Conservation (phyloP, 2,888 invertebrate species). For the Seira ritae region DNA sequence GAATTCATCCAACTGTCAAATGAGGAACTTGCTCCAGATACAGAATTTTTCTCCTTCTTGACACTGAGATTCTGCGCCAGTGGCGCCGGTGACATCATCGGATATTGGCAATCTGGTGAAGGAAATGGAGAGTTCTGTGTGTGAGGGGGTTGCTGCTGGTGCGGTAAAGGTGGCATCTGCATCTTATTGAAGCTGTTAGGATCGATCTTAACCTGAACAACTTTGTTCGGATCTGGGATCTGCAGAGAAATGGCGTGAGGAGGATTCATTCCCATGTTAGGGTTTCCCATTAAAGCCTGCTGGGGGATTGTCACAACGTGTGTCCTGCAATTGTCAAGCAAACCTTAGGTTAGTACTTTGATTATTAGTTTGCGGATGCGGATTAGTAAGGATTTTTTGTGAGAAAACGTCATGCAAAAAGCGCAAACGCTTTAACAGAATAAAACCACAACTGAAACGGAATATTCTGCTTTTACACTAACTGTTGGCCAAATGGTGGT, state of each 20-base stretch:
- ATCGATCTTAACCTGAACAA: conserved; percentile 33
- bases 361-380: no score
- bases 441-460: background rate
- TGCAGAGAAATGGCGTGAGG: conserved; percentile 49
- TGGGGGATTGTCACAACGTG: conserved; percentile 34
- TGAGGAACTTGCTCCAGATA: conserved; percentile 24
- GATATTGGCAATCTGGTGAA: conserved; percentile 41
- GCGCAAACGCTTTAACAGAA: no score
- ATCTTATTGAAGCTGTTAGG: conserved; percentile 44
- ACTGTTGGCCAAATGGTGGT: conserved; percentile 37
- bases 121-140: conserved; percentile 32
- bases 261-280: conserved; percentile 38
- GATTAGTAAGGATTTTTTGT: no score
- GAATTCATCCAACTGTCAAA: conserved; percentile 22
- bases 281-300: conserved; percentile 40
- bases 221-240: conserved; percentile 49
- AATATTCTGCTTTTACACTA: background rate
- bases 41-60: conserved; percentile 42
- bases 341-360: no score
- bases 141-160: conserved; percentile 25
- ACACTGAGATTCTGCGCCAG: conserved; percentile 53
- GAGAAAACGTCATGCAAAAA: no score
- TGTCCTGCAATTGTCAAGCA: no score
- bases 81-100: conserved; percentile 49
- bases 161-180: no score